phyloP scores from a whole-genome alignment of 2,113 vertebrate species.

The Pomatostomus ruficeps region DNA sequence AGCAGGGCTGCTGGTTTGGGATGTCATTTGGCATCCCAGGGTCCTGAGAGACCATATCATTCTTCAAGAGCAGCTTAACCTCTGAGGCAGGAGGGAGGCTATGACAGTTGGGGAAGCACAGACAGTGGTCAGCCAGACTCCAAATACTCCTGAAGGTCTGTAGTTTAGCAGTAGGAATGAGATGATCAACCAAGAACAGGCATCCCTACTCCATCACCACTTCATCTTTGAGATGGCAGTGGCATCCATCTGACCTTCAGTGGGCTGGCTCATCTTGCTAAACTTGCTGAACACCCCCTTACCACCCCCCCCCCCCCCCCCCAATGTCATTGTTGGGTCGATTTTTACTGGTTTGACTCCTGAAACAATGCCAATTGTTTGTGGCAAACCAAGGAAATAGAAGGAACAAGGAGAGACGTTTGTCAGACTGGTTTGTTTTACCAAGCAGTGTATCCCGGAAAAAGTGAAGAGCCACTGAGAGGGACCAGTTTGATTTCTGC shows the following conservation, averaged over 20 bases:
- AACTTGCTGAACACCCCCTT: background rate
- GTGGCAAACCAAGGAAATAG: background rate
- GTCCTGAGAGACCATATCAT: background rate
- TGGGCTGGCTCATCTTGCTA: background rate
- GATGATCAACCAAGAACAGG: background rate
- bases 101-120: background rate
- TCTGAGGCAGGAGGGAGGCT: background rate
- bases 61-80: background rate
- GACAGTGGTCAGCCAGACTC: background rate
- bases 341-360: background rate
- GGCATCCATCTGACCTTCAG: background rate
- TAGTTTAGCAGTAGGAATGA: background rate
- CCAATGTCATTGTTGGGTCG: background rate
- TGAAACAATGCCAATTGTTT: background rate
- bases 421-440: background rate
- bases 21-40: background rate
- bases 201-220: background rate
- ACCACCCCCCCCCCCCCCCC: background rate
- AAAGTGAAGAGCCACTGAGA: background rate
- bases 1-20: background rate
- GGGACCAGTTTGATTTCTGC: too few relatives aligned
- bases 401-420: background rate
- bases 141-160: background rate
- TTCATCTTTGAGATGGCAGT: background rate
- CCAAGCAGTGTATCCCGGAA: background rate